Evolutionary conservation across 2,113 vertebrate species (phyloP), one percentile per base, ranked within the genome.

Genomic region (Atherinomorus stipes): DNA sequence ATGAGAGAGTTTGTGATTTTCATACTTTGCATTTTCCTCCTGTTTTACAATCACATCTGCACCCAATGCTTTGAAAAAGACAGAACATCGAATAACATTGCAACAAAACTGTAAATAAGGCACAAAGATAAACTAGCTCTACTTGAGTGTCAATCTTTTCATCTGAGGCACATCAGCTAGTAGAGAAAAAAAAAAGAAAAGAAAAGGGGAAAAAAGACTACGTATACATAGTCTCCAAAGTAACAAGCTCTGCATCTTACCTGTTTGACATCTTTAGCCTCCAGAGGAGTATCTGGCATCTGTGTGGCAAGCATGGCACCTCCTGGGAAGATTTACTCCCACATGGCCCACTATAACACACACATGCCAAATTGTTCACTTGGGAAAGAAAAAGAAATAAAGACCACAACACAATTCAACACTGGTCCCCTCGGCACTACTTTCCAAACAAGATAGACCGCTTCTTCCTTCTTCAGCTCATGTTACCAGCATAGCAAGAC

Each of bases 291-390:
- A 9, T 96, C 96, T 51, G 90, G 64, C 0, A 80, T 67, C 71
- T 95, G 94, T 61, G 94, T 95, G 52, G 95, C 95, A 77, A 96
- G 93, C 96, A 97, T 98, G 83, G 94, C 94, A 87, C 70, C 89
- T 89, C 80, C 83, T 68, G 38, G 51, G 11, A 64, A 22, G 0
- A 0, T 4, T 88, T 67, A 92, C 53, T 93, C 87, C 91, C 89
- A 86, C 93, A 95, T 93, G 85, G 90, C 89, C 94, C 85, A 16
- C 94, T 96, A 81, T 11, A 81, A 92, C n/a, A 85, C 73, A 69
- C 22, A 51, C 22, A 8, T 34, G 4, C 4, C 59, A 53, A 42
- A 62, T 3, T 0, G 16, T 11, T 16, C 23, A 0, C 45, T n/a
- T 44, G n/a, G 23, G 7, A 57, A 15, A 22, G 18, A 15, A 7